Conservation (phyloP, 2,888 invertebrate genomes). For the Sericinus montela region DNA sequence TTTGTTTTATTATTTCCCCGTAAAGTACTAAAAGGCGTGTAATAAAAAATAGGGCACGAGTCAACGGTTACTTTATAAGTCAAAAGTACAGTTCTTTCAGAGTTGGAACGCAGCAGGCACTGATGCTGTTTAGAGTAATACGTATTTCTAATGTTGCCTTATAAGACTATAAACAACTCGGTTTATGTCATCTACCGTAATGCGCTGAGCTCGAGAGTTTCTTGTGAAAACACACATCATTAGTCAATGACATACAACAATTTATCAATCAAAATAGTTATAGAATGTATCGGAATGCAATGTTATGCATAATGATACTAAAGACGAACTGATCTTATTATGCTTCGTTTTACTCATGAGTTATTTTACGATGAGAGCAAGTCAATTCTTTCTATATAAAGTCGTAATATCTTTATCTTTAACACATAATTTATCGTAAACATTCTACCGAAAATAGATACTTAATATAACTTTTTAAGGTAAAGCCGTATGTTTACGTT, state of each 20-base stretch:
- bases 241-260: slow-evolving; percentile 16
- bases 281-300: background rate
- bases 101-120: background rate
- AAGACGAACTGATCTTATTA: too few species aligned
- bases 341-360: too few species aligned
- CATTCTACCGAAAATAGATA: too few species aligned
- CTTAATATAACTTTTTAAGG: too few species aligned
- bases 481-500: too few species aligned
- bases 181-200: slow-evolving; percentile 17
- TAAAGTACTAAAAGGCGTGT: background rate
- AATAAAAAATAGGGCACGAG: slow-evolving; percentile 3
- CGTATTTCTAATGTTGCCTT: slow-evolving; percentile 1
- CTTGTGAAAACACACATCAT: slow-evolving; percentile 12
- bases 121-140: slow-evolving; percentile 1
- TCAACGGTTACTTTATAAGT: slow-evolving; percentile 6
- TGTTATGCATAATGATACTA: background rate
- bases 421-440: too few species aligned
- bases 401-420: too few species aligned
- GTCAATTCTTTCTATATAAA: too few species aligned
- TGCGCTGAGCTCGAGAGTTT: slow-evolving; percentile 7
- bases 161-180: slow-evolving; percentile 6
- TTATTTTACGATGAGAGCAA: too few species aligned
- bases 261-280: slow-evolving; percentile 15
- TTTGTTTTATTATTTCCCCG: background rate
- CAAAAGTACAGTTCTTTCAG: slow-evolving; percentile 8